A percentile compares a stretch with the other conserved stretches of the same genome.
phyloP scores from a whole-genome alignment of 1,140 invertebrate species.

The Phocides pigmalion region DNA sequence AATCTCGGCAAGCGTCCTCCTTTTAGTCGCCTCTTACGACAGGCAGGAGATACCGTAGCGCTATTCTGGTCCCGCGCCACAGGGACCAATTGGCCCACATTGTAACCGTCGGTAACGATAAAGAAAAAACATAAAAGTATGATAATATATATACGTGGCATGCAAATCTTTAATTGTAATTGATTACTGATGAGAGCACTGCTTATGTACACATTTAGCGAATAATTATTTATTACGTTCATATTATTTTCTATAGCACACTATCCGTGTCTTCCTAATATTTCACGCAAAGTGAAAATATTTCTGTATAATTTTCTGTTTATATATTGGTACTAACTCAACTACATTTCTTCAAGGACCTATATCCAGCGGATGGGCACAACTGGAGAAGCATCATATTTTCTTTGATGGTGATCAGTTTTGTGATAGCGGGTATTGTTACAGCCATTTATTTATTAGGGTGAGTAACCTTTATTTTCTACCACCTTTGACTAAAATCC shows the following conservation, averaged over 20 bases:
- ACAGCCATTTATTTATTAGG: slow-evolving; percentile 93
- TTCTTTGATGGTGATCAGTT: slow-evolving; percentile 92
- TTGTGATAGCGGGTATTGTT: slow-evolving; percentile 93
- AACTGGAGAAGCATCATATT: slow-evolving; percentile 94
- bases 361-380: slow-evolving; percentile 90
- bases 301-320: slow-evolving; percentile 7
- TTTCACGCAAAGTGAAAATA: neutral
- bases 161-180: too few relatives aligned
- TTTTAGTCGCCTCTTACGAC: too few relatives aligned
- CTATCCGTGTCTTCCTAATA: neutral
- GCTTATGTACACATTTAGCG: too few relatives aligned
- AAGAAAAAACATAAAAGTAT: too few relatives aligned
- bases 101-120: too few relatives aligned
- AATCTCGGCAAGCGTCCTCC: too few relatives aligned
- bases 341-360: slow-evolving; percentile 83
- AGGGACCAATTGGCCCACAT: too few relatives aligned
- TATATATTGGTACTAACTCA: slow-evolving; percentile 13
- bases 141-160: too few relatives aligned
- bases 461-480: slow-evolving; percentile 80
- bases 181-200: too few relatives aligned
- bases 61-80: too few relatives aligned
- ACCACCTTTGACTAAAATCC: slow-evolving; percentile 2
- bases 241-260: neutral
- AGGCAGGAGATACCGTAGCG: too few relatives aligned
- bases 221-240: too few relatives aligned